A percentile compares a stretch with the other conserved stretches of the same genome.
Conservation (phyloP, 1,140 invertebrate species). For the Portunus trituberculatus region DNA sequence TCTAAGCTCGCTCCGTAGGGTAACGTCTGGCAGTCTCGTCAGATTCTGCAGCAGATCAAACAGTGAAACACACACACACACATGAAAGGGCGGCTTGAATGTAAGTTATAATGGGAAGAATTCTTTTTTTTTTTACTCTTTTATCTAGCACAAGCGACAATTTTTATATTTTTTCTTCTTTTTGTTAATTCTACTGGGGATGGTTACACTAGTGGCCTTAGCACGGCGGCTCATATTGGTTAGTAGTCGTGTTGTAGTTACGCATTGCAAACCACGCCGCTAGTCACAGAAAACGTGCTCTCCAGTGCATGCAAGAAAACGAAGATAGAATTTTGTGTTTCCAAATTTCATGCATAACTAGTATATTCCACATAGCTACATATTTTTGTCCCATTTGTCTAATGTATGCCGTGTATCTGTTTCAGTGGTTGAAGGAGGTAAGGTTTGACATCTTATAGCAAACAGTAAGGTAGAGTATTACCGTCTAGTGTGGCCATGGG, state of each 20-base stretch:
- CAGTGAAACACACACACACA: too few relatives aligned
- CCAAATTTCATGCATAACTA: conserved; percentile 50
- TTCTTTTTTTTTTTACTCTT: too few relatives aligned
- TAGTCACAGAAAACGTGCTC: conserved; percentile 28
- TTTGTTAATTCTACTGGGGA: not conserved
- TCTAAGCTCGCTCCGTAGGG: too few relatives aligned
- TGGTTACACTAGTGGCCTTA: not conserved
- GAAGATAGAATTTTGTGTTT: not conserved
- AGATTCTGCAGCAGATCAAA: too few relatives aligned
- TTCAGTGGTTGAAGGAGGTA: conserved; percentile 76
- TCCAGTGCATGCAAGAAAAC: conserved; percentile 67
- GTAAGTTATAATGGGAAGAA: too few relatives aligned
- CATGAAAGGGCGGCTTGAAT: too few relatives aligned
- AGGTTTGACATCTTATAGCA: conserved; percentile 62
- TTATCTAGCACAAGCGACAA: not conserved
- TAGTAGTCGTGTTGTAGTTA: not conserved
- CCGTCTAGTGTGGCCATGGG: conserved; percentile 40
- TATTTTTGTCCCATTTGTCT: conserved; percentile 13
- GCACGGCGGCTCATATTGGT: not conserved
- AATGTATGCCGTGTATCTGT: conserved; percentile 59
- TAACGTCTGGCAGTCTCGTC: too few relatives aligned
- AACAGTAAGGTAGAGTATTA: conserved; percentile 71
- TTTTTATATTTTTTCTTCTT: not conserved
- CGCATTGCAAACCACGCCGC: not conserved
- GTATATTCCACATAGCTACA: not conserved